A percentile compares a stretch with the other conserved stretches of the same genome.
phyloP scores from a whole-genome alignment of 92 coral and sea anemone genomes.

The Porites divaricata region DNA sequence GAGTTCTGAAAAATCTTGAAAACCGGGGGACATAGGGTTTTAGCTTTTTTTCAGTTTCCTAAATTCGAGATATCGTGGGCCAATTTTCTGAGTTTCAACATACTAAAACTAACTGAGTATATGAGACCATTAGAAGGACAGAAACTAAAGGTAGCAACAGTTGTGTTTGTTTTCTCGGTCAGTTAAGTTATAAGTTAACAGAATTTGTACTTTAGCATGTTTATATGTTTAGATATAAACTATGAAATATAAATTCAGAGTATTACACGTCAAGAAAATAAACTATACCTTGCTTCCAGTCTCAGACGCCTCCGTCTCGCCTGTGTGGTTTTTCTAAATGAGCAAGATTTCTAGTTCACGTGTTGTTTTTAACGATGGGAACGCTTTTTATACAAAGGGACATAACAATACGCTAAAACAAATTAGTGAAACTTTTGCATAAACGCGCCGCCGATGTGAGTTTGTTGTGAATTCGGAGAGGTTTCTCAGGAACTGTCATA shows the following conservation, averaged over 20 bases:
- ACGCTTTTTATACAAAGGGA: slow-evolving; percentile 15
- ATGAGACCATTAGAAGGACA: no score
- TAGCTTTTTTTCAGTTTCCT: background rate
- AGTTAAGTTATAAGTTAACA: background rate
- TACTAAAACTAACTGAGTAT: no score
- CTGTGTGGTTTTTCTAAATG: slow-evolving; percentile 23
- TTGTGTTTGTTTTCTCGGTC: background rate
- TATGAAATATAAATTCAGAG: background rate
- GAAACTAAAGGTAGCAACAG: background rate
- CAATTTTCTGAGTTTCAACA: no score
- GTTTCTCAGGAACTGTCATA: slow-evolving; percentile 29
- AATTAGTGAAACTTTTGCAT: slow-evolving; percentile 45
- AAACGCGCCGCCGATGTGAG: slow-evolving; percentile 9
- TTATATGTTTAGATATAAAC: background rate
- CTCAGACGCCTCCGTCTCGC: background rate
- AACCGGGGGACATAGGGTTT: no score
- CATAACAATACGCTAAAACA: slow-evolving; percentile 31
- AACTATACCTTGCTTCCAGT: background rate
- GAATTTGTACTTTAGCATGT: background rate
- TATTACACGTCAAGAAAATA: background rate
- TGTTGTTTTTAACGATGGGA: slow-evolving; percentile 19
- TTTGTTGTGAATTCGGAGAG: background rate
- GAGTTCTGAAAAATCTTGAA: background rate
- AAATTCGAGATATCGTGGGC: no score
- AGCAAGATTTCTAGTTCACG: slow-evolving; percentile 46